Conservation (phyloP, 2,797 vertebrate genomes). For the Darevskia nairensis region DNA sequence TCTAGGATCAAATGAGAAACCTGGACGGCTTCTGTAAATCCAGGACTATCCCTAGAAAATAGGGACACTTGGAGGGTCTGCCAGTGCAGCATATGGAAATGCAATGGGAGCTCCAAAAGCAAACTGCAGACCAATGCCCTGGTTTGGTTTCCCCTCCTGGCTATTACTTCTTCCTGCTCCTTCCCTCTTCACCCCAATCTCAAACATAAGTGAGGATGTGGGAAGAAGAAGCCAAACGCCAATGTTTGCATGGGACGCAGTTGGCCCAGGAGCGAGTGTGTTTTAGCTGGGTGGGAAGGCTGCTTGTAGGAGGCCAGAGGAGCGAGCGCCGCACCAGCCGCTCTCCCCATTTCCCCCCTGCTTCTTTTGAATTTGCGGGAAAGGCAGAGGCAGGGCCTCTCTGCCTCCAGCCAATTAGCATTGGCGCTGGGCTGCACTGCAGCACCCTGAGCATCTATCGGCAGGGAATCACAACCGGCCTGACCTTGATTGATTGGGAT, state of each 20-base stretch:
- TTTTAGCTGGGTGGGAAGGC: neutral
- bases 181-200: neutral
- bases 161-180: neutral
- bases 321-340: no score
- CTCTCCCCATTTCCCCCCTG: neutral
- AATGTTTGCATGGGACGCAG: neutral
- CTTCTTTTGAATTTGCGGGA: neutral
- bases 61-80: no score
- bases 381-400: neutral
- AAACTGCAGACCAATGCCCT: neutral
- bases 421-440: neutral
- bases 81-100: neutral
- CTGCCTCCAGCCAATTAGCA: conserved; percentile 10
- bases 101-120: neutral
- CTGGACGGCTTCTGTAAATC: no score
- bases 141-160: neutral
- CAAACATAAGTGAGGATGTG: no score
- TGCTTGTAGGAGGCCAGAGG: neutral
- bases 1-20: no score
- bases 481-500: conserved; percentile 84
- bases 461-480: conserved; percentile 30
- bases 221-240: neutral
- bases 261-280: neutral
- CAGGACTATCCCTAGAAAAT: no score
- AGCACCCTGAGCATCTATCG: neutral